These are phyloP conservation scores for Augochlora pura DNA, from an alignment of 1,140 invertebrate species.

Conservation along the genomic window DNA sequence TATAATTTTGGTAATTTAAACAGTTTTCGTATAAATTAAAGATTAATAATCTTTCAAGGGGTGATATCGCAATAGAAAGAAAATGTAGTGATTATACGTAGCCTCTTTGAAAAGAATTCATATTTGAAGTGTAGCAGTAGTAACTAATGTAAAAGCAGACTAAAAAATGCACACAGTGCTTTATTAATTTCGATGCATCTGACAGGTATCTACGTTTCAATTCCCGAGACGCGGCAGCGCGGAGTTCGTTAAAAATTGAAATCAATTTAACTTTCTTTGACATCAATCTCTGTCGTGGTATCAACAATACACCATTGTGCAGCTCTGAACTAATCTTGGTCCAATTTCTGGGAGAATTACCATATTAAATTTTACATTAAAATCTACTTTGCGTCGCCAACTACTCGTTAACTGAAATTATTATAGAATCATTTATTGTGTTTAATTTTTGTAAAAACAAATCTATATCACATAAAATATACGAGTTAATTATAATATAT, in stretches of 20 bases:
- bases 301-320: slow-evolving; percentile 46
- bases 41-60: too few species aligned
- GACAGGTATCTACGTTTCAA: not conserved
- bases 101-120: not conserved
- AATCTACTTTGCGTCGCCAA: slow-evolving; percentile 1
- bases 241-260: slow-evolving; percentile 53
- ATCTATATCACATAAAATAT: too few species aligned
- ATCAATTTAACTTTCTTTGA: slow-evolving; percentile 55
- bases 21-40: too few species aligned
- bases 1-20: too few species aligned
- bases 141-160: not conserved
- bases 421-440: not conserved
- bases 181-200: not conserved
- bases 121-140: not conserved
- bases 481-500: too few species aligned
- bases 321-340: slow-evolving; percentile 33
- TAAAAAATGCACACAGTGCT: not conserved
- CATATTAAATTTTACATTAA: not conserved
- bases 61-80: too few species aligned
- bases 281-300: slow-evolving; percentile 26
- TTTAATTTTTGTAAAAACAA: too few species aligned
- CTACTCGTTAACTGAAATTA: not conserved
- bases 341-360: not conserved
- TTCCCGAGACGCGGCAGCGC: too few species aligned
- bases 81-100: too few species aligned